Percentiles rank a stretch among this genome's conserved stretches.
These are phyloP conservation scores for Drosophila aldrichi DNA, from an alignment of 2,888 invertebrate genomes.

Conservation along the genomic window DNA sequence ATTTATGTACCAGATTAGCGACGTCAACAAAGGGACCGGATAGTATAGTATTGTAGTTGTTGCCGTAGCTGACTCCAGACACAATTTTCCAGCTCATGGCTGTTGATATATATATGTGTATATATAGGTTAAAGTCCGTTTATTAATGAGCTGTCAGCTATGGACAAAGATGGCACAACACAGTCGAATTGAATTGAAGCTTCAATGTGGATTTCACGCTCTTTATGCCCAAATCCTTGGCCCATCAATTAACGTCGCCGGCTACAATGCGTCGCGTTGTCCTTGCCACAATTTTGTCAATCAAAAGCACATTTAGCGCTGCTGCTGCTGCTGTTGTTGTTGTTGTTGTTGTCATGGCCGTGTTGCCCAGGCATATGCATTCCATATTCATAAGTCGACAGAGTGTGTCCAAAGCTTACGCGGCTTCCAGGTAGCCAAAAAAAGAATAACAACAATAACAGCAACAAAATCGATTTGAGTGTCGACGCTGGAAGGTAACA, in stretches of 20 bases:
- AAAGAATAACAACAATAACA: not conserved
- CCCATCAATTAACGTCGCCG: conserved; percentile 74
- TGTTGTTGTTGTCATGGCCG: not conserved
- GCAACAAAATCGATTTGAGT: conserved; percentile 74
- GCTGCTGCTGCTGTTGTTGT: not conserved
- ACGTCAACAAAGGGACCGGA: conserved; percentile 60
- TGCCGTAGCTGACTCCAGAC: not conserved
- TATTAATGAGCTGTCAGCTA: conserved; percentile 75
- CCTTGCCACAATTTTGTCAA: conserved; percentile 80
- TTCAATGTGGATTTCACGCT: conserved; percentile 20
- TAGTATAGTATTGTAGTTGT: not conserved
- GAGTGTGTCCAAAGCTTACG: conserved; percentile 54
- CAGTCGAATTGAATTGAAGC: conserved; percentile 27
- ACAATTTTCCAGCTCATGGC: conserved; percentile 1
- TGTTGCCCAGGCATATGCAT: conserved; percentile 60
- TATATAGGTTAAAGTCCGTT: conserved; percentile 61
- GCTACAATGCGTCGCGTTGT: conserved; percentile 45
- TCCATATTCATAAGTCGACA: conserved; percentile 70
- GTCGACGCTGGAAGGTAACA: conserved; percentile 11
- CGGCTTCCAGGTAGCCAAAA: conserved; percentile 40
- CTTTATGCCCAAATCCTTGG: conserved; percentile 50
- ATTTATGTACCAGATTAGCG: conserved; percentile 75
- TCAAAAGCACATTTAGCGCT: conserved; percentile 56
- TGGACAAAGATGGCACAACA: conserved; percentile 47
- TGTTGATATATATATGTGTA: not conserved